Evolutionary conservation across 30 jellyfish, hydroid and myxozoan species (phyloP).

Genomic region (Hydractinia symbiolongicarpus): DNA sequence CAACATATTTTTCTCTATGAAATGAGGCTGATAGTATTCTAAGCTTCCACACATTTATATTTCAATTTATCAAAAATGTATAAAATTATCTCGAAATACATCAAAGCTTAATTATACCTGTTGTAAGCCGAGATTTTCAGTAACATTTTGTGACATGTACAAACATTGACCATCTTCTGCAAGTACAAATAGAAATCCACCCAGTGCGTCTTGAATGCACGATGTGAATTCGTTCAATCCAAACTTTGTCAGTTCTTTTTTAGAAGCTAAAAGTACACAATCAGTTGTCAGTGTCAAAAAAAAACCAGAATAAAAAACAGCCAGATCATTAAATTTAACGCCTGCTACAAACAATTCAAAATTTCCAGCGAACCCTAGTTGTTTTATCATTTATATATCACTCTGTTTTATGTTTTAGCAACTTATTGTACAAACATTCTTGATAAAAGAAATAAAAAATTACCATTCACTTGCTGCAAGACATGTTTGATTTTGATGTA

Average conservation of each 20-base stretch:
- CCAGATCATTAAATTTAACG: neutral
- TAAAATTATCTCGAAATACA: neutral
- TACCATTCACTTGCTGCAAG: conserved; percentile 64
- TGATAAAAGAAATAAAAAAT: conserved; percentile 14
- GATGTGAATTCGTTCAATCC: neutral
- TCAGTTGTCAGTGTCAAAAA: neutral
- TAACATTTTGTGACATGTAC: conserved; percentile 74
- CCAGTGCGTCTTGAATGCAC: conserved; percentile 66
- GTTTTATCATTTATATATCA: too few species aligned
- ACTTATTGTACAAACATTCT: neutral
- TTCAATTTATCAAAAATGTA: neutral
- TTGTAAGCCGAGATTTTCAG: conserved; percentile 75
- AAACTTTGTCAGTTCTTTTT: too few species aligned
- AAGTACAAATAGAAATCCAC: conserved; percentile 78
- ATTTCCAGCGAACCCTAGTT: too few species aligned
- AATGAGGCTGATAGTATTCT: neutral
- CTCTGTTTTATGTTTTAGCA: too few species aligned
- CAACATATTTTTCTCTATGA: too few species aligned
- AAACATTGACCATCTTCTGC: conserved; percentile 85
- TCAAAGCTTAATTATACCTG: conserved; percentile 43
- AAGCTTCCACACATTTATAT: neutral
- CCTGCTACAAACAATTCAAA: too few species aligned
- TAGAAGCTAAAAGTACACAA: neutral
- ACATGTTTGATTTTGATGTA: conserved; percentile 78
- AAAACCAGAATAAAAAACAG: neutral